Evolutionary conservation across 2,113 vertebrate genomes (phyloP), one percentile per base, ranked within the genome.

Genomic region (Bubalus kerabau): DNA sequence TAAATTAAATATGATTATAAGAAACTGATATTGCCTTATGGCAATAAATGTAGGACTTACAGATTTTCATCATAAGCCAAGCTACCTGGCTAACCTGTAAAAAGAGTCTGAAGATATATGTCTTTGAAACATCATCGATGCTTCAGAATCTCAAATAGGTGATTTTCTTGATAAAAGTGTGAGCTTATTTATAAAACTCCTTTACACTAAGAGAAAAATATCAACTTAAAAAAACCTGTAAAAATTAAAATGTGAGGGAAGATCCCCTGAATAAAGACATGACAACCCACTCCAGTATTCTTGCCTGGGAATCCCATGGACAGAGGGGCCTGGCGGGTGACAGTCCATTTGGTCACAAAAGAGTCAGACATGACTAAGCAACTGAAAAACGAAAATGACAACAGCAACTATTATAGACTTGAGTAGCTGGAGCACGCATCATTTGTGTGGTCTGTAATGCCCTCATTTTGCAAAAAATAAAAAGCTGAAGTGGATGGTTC

Each of bases 151-250:
- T 96, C 23, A 97, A 91, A 84, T 83, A 62, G 19, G 17, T 92
- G 87, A 90, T 96, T 86, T 93, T 96, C 90, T 94, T 95, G 76
- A 96, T 88, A 97, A 88, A 92, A 78, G 21, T 50, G 11, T 80
- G 46, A 52, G 21, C 85, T 88, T 93, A n/a, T 78, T 92, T 62
- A 17, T 82, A 80, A 86, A 71, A 80, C 16, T 57, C 40, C n/a
- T 46, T 91, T 83, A 11, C 52, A 52, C n/a, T 85, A 94, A 62
- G 71, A 83, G 57, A 90, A 89, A 94, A 92, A 87, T 50, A 93
- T 28, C 30, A 59, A 2, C 30, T 32, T 57, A 28, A 57, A 46
- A 76, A 81, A 30, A 15, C 1, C 1, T 28, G 4, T 78, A 50
- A 90, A 81, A 59, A 80, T 94, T n/a, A 80, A 88, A 87, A 71